These are phyloP conservation scores for Arctocebus calabarensis DNA, from an alignment of 2,797 vertebrate genomes.

Conservation along the genomic window DNA sequence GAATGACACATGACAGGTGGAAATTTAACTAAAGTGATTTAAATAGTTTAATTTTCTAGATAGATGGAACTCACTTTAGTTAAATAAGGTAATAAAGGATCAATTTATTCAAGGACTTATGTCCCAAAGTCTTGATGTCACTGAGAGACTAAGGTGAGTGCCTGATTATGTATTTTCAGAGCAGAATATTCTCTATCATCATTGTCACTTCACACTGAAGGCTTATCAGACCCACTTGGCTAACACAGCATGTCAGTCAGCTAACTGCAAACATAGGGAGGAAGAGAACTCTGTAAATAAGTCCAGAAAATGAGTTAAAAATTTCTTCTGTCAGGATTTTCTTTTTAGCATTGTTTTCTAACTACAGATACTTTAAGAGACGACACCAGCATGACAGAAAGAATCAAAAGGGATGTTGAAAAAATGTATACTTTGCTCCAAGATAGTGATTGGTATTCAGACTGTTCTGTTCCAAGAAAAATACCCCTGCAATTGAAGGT, in stretches of 20 bases:
- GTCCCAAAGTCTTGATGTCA: constrained; percentile 13
- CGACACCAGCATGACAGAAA: constrained; percentile 72
- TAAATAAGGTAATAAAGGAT: background rate
- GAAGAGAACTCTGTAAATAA: constrained; percentile 72
- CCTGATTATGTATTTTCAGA: constrained; percentile 13
- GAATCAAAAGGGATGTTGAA: constrained; percentile 80
- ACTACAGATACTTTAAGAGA: constrained; percentile 76
- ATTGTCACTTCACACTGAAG: background rate
- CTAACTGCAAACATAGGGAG: background rate
- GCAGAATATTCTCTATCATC: constrained; percentile 18
- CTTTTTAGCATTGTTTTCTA: constrained; percentile 82
- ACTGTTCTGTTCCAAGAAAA: constrained; percentile 71
- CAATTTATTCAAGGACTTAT: constrained; percentile 33
- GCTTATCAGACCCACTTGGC: background rate
- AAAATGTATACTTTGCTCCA: constrained; percentile 81
- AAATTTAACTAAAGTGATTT: constrained; percentile 49
- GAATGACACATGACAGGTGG: background rate
- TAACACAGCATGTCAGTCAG: background rate
- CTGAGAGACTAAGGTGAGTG: constrained; percentile 3
- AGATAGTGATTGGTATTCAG: constrained; percentile 80
- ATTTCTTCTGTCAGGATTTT: constrained; percentile 75
- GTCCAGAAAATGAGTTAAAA: constrained; percentile 75
- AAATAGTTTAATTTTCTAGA: constrained; percentile 49
- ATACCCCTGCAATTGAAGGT: constrained; percentile 50
- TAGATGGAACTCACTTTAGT: background rate